phyloP scores from a whole-genome alignment of 1,140 invertebrate genomes.

The Papilio aristodemus region DNA sequence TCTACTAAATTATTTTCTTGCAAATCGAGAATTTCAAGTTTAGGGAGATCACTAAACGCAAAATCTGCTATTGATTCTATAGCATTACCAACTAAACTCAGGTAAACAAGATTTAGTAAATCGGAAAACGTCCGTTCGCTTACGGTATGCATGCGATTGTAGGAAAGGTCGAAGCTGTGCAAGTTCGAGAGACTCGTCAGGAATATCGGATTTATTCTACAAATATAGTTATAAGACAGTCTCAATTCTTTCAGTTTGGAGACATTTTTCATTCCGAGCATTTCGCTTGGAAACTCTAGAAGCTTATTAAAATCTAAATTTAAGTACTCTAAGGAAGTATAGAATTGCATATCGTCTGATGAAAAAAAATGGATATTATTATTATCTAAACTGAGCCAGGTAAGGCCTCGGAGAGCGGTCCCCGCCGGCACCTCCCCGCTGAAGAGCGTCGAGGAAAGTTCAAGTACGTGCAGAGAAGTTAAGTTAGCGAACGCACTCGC shows the following conservation, averaged over 20 bases:
- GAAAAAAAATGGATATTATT: slow-evolving; percentile 88
- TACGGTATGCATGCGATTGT: slow-evolving; percentile 83
- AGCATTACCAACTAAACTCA: slow-evolving; percentile 84
- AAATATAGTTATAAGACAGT: slow-evolving; percentile 86
- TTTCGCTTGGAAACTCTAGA: slow-evolving; percentile 81
- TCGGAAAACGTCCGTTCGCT: slow-evolving; percentile 80
- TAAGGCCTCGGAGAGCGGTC: slow-evolving; percentile 84
- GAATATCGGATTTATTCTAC: slow-evolving; percentile 81
- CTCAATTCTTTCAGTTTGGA: slow-evolving; percentile 87
- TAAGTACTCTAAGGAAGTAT: slow-evolving; percentile 87
- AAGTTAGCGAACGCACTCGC: slow-evolving; percentile 86
- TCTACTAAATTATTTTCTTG: slow-evolving; percentile 84
- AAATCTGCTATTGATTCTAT: slow-evolving; percentile 80
- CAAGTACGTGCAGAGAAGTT: slow-evolving; percentile 86
- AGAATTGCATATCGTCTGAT: slow-evolving; percentile 81
- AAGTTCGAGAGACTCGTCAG: slow-evolving; percentile 82
- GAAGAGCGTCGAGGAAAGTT: slow-evolving; percentile 90
- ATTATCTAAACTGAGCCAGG: slow-evolving; percentile 92
- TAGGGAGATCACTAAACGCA: slow-evolving; percentile 84
- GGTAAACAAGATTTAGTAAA: slow-evolving; percentile 82
- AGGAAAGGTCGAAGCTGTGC: slow-evolving; percentile 85
- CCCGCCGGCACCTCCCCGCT: slow-evolving; percentile 86
- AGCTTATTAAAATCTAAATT: slow-evolving; percentile 92
- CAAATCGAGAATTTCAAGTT: slow-evolving; percentile 85
- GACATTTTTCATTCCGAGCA: slow-evolving; percentile 85